Base-by-base conservation (phyloP, 2,888 invertebrate species). In the Papilio gigon region DNA sequence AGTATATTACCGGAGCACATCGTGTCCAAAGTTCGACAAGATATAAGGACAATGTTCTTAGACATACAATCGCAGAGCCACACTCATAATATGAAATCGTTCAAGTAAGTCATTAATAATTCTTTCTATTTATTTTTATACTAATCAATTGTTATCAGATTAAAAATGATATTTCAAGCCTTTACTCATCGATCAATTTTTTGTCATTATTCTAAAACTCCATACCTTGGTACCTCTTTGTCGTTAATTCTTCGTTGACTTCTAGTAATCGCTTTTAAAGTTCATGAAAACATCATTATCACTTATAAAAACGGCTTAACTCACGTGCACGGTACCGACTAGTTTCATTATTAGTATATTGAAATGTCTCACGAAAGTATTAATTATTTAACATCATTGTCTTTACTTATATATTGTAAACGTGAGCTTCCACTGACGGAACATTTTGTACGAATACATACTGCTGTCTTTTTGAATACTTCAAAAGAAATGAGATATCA, bases 1-100 rank as follows among this genome's bases (percentile, higher is more conserved):
- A 97, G 97, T 77, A 97, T 98, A 72, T 92, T 98, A 30, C 98
- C 98, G 0, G 94, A 95, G 64, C 97, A 98, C 79, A 95, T 98
- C 64, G 96, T 97, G 4, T 92, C 93, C 11, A 90, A 92, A 77
- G 91, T 94, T 30, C 89, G 93, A 65, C 90, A 93, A 70, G 94
- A 94, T 71, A 93, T 94, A 9, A 86, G 93, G 65, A 86, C 87
- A 27, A 93, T 94, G 81, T 93, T 94, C 63, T 80, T 93, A 72
- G 91, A 92, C 14, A 84, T 94, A 35, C 92, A 93, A 71, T 80
- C 86, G 5, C 88, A 85, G 6, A 84, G 82, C 1, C 78, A 86
- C 44, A 85, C 83, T 37, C 82, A 86, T 62, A 84, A 82, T 25
- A 86, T 89, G 78, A 87, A 80, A 76, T 85, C 90, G 14, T 90